Percentiles rank a stretch among this genome's conserved stretches.
Conservation (phyloP, 2,113 vertebrate species). For the Hyperoodon ampullatus region DNA sequence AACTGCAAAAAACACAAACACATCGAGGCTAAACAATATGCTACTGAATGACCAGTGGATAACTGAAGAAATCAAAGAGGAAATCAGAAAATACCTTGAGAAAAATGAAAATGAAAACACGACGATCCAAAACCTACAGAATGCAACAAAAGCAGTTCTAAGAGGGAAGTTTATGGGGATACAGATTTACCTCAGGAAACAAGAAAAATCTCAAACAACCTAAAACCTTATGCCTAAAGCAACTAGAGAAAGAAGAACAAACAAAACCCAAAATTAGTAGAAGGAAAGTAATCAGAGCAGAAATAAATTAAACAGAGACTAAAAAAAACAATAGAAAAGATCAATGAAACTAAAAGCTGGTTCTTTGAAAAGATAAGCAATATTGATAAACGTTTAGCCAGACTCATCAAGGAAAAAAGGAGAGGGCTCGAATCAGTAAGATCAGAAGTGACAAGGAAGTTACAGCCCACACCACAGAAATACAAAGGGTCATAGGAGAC, state of each 20-base stretch:
- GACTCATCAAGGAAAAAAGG: neutral
- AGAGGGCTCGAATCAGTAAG: neutral
- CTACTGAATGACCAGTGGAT: neutral
- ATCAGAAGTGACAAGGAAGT: neutral
- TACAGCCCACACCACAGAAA: neutral
- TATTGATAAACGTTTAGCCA: neutral
- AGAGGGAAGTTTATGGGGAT: neutral
- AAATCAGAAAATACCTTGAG: neutral
- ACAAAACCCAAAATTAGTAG: neutral
- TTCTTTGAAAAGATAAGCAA: neutral
- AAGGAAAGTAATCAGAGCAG: neutral
- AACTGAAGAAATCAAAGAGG: neutral
- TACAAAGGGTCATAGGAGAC: neutral
- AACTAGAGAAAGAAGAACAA: neutral
- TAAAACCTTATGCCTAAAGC: neutral
- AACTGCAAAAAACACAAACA: neutral
- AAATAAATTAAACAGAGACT: neutral
- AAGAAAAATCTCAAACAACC: neutral
- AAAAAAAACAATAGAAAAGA: neutral
- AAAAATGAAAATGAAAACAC: neutral
- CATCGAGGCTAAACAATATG: neutral
- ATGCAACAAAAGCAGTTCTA: neutral
- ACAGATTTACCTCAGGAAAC: neutral
- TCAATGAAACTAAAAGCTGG: neutral
- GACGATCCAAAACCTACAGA: neutral